These are phyloP conservation scores for Ginglymostoma cirratum DNA, from an alignment of 2,113 vertebrate species.

Conservation along the genomic window DNA sequence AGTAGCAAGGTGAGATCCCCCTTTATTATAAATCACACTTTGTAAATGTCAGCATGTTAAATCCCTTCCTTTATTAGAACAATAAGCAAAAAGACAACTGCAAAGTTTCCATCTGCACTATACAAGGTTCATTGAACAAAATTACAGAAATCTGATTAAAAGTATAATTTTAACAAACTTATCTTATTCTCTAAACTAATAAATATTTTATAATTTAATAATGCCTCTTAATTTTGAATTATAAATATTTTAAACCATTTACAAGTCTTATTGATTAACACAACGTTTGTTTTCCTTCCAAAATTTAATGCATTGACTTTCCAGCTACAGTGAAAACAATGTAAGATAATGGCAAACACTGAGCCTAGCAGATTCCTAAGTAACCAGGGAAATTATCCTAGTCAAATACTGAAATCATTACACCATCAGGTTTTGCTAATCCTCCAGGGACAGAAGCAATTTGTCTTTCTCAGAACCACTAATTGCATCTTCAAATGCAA, in stretches of 20 bases:
- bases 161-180: background rate
- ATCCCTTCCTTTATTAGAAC: background rate
- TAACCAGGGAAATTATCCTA: background rate
- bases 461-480: background rate
- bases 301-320: background rate
- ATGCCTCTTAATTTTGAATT: background rate
- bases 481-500: background rate
- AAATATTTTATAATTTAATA: background rate
- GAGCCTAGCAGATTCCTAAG: background rate
- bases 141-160: background rate
- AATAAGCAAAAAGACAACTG: background rate
- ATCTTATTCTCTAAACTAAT: background rate
- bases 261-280: background rate
- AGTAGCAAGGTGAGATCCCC: too few relatives aligned
- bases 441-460: background rate
- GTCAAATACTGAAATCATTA: slow-evolving; percentile 16
- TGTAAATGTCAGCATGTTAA: background rate
- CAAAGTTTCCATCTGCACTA: background rate
- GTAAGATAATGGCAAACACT: background rate
- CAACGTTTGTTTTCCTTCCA: background rate
- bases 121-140: background rate
- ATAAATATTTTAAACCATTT: slow-evolving; percentile 5
- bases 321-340: background rate
- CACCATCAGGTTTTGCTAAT: background rate
- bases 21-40: background rate